These are phyloP conservation scores for Anseranas semipalmata DNA, from an alignment of 2,113 vertebrate genomes.

Conservation along the genomic window DNA sequence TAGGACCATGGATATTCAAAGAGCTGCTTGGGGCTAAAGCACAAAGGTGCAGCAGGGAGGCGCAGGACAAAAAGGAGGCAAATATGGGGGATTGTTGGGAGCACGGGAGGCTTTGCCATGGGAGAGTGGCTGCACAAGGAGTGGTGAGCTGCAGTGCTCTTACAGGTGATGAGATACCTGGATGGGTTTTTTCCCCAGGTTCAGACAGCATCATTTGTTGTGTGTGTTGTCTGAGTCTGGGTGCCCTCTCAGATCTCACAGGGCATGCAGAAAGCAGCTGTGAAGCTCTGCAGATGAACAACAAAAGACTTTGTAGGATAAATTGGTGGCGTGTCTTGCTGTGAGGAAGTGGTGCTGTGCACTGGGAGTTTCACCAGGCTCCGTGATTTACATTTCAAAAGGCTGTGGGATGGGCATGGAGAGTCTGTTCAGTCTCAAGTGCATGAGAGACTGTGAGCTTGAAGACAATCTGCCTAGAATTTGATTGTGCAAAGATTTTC, in stretches of 20 bases:
- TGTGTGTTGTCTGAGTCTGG: not conserved
- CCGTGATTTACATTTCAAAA: not conserved
- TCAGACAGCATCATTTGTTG: not conserved
- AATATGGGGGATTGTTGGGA: not conserved
- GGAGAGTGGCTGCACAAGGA: not conserved
- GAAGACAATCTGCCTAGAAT: not conserved
- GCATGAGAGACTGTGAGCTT: not conserved
- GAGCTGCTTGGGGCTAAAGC: not conserved
- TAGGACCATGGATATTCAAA: rapidly evolving
- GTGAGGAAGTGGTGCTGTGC: not conserved
- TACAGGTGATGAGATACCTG: too few species aligned
- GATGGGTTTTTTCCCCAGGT: not conserved
- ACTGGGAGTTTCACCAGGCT: not conserved
- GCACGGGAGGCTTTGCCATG: not conserved
- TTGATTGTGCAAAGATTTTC: not conserved
- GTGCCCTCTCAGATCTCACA: not conserved
- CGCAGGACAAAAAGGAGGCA: not conserved
- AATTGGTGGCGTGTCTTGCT: rapidly evolving
- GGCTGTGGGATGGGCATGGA: not conserved
- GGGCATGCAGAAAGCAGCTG: not conserved
- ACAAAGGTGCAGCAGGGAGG: not conserved
- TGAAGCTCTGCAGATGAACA: not conserved
- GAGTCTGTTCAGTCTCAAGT: not conserved
- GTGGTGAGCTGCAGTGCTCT: not conserved
- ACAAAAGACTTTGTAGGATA: not conserved